phyloP scores from a whole-genome alignment of 2,113 vertebrate species.

The Callipepla californica region DNA sequence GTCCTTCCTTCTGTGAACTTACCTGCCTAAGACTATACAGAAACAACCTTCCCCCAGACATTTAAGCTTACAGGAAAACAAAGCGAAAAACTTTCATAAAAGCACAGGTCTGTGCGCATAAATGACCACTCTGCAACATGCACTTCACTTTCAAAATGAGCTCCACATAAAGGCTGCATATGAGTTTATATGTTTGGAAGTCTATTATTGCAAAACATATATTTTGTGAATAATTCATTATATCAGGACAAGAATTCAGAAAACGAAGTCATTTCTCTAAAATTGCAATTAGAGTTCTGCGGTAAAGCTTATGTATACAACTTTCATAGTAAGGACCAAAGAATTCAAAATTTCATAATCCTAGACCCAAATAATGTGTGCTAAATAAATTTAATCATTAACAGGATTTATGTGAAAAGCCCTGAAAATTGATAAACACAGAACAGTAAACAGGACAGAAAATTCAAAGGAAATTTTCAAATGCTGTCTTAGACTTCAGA shows the following conservation, averaged over 20 bases:
- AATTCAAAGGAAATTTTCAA: neutral
- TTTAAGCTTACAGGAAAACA: neutral
- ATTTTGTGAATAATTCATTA: neutral
- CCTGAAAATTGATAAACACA: neutral
- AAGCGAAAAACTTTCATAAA: neutral
- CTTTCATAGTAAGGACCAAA: neutral
- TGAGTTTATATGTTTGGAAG: neutral
- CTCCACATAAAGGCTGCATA: neutral
- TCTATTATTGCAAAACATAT: neutral
- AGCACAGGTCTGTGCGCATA: neutral
- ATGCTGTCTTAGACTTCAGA: neutral
- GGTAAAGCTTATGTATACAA: neutral
- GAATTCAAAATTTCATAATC: neutral
- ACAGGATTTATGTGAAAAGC: neutral
- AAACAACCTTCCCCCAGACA: neutral
- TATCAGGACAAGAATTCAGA: neutral
- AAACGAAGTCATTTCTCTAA: neutral
- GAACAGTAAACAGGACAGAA: neutral
- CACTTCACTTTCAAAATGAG: neutral
- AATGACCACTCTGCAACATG: neutral
- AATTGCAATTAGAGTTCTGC: neutral
- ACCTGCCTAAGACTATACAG: neutral
- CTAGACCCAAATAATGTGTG: neutral
- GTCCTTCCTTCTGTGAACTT: neutral
- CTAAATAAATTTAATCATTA: neutral